phyloP scores from a whole-genome alignment of 2,888 invertebrate genomes.

The Noctuana brunneofusca region DNA sequence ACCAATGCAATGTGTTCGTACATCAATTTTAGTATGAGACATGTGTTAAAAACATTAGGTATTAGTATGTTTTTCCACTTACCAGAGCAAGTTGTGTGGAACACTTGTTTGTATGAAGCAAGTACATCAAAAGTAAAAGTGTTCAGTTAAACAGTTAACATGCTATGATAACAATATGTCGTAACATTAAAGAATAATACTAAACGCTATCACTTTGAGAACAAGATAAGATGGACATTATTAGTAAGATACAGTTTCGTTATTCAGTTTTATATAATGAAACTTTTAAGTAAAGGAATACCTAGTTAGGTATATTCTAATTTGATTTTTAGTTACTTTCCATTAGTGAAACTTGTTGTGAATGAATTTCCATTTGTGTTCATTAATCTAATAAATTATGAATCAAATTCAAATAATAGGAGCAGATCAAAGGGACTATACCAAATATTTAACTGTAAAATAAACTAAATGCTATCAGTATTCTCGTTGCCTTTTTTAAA shows the following conservation, averaged over 20 bases:
- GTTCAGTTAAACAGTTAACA: conserved; percentile 35
- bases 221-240: conserved; percentile 45
- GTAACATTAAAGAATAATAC: conserved; percentile 46
- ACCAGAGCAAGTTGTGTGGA: conserved; percentile 7
- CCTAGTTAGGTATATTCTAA: not conserved
- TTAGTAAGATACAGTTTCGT: conserved; percentile 7
- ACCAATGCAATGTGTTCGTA: conserved; percentile 68
- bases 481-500: not conserved
- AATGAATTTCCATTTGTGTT: not conserved
- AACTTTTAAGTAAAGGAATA: not conserved
- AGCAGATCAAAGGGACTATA: no score
- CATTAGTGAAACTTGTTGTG: not conserved
- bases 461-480: not conserved
- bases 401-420: no score
- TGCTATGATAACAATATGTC: conserved; percentile 46
- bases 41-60: conserved; percentile 19
- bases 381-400: not conserved
- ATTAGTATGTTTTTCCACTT: not conserved
- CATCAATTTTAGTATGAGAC: conserved; percentile 45
- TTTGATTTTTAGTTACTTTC: not conserved
- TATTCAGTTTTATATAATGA: conserved; percentile 2
- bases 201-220: conserved; percentile 49
- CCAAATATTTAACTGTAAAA: not conserved
- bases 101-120: conserved; percentile 32
- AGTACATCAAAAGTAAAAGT: conserved; percentile 50